Conservation (phyloP, 2,888 invertebrate genomes). For the Drosophila tripunctata region DNA sequence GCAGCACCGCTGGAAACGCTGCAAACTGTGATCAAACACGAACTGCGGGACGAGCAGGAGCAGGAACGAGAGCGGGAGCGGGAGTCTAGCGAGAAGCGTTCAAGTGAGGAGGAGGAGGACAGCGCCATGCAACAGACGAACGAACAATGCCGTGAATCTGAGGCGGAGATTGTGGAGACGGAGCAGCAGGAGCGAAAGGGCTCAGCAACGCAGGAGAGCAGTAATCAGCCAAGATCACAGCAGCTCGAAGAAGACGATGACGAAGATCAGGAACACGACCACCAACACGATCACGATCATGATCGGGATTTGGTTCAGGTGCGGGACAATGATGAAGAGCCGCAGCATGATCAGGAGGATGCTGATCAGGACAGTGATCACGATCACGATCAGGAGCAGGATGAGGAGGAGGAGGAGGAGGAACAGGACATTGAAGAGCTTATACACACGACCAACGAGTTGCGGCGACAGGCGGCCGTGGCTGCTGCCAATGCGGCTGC, state of each 20-base stretch:
- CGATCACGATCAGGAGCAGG: conserved; percentile 30
- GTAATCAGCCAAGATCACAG: conserved; percentile 17
- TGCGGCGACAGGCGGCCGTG: conserved; percentile 76
- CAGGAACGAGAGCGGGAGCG: too few species aligned
- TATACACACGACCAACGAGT: conserved; percentile 78
- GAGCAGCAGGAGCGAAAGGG: conserved; percentile 11
- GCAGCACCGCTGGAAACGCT: conserved; percentile 52
- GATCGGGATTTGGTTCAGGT: conserved; percentile 17
- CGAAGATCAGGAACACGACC: conserved; percentile 46
- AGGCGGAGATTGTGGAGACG: neutral
- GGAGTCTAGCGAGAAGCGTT: conserved; percentile 32
- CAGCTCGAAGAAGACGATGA: conserved; percentile 46
- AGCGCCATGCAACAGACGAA: conserved; percentile 21
- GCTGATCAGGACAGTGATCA: conserved; percentile 18
- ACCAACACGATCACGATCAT: conserved; percentile 5
- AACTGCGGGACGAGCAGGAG: conserved; percentile 82
- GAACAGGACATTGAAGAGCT: conserved; percentile 82
- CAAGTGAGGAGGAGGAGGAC: conserved; percentile 7
- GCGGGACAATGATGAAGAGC: conserved; percentile 20
- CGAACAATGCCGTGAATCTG: neutral
- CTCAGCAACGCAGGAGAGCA: conserved; percentile 2
- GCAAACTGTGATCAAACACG: conserved; percentile 82
- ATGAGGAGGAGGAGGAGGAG: conserved; percentile 60
- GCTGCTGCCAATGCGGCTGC: conserved; percentile 75
- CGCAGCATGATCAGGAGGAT: conserved; percentile 13